Evolutionary conservation across 2,113 vertebrate species (phyloP).

Genomic region (Choloepus hoffmanni): DNA sequence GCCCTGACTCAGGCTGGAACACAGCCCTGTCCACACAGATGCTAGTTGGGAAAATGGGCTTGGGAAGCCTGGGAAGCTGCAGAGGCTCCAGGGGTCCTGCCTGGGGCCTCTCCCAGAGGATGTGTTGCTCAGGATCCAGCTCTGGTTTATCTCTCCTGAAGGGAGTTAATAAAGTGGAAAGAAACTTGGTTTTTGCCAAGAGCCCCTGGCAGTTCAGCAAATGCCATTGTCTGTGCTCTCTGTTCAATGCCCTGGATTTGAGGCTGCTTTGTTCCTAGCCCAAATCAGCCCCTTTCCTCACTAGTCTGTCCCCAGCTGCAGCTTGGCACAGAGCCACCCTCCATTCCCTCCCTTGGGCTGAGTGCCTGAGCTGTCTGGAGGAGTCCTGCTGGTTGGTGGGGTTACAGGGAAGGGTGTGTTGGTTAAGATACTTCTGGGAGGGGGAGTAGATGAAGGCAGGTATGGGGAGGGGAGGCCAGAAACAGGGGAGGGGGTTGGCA

Average conservation of each 20-base stretch:
- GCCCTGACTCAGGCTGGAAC: neutral
- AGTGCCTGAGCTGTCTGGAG: neutral
- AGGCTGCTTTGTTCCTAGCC: conserved; percentile 49
- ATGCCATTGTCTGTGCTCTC: conserved; percentile 42
- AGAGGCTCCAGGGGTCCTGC: neutral
- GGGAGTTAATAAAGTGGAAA: conserved; percentile 75
- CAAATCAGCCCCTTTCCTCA: conserved; percentile 16
- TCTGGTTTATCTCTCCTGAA: conserved; percentile 37
- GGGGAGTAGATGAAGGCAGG: neutral
- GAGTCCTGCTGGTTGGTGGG: neutral
- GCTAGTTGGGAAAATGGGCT: neutral
- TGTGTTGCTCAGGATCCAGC: neutral
- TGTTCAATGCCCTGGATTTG: conserved; percentile 53
- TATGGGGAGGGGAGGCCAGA: neutral
- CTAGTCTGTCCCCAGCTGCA: conserved; percentile 55
- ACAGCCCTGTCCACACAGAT: neutral
- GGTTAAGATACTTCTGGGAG: neutral
- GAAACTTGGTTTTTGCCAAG: conserved; percentile 59
- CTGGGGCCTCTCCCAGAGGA: neutral
- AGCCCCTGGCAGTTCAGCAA: conserved; percentile 62
- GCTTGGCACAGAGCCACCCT: conserved; percentile 46
- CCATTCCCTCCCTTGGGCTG: neutral
- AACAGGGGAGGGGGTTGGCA: neutral
- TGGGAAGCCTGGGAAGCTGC: neutral
- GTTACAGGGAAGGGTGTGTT: neutral